Evolutionary conservation across 2,888 invertebrate genomes (phyloP).

Genomic region (Drosophila ezoana): DNA sequence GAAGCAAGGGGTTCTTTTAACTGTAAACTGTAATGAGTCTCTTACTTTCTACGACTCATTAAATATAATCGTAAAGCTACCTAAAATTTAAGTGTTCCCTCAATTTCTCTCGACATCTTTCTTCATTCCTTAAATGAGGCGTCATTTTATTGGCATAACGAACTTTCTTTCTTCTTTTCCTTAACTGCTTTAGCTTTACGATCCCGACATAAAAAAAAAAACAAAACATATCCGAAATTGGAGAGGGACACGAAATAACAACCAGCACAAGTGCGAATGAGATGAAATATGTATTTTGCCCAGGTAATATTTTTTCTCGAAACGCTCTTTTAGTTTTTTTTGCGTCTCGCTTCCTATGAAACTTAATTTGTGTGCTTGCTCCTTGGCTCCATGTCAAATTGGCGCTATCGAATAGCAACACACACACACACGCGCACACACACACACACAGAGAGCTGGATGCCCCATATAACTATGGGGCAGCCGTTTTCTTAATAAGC

Average conservation of each 20-base stretch:
- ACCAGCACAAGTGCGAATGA: not conserved
- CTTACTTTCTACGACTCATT: constrained; percentile 47
- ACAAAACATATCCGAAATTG: constrained; percentile 47
- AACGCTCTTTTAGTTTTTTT: constrained; percentile 1
- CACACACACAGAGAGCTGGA: constrained; percentile 15
- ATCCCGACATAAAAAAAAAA: constrained; percentile 50
- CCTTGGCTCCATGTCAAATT: constrained; percentile 71
- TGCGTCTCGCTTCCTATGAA: constrained; percentile 70
- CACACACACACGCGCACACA: constrained; percentile 29
- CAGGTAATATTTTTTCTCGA: constrained; percentile 57
- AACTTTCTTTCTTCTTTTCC: constrained; percentile 48
- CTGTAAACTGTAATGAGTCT: not conserved
- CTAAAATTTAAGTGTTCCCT: constrained; percentile 12
- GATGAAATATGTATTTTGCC: constrained; percentile 20
- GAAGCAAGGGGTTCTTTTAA: not conserved
- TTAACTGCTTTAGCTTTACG: constrained; percentile 60
- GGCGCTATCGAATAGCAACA: constrained; percentile 76
- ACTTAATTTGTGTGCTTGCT: constrained; percentile 68
- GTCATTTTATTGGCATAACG: constrained; percentile 38
- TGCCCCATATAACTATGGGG: constrained; percentile 70
- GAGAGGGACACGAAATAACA: constrained; percentile 8
- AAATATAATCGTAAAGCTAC: constrained; percentile 22
- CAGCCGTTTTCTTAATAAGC: constrained; percentile 59
- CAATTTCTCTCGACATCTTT: constrained; percentile 7
- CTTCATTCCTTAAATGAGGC: constrained; percentile 32